phyloP scores from a whole-genome alignment of 2,113 vertebrate species.

The Rhinoderma darwinii region DNA sequence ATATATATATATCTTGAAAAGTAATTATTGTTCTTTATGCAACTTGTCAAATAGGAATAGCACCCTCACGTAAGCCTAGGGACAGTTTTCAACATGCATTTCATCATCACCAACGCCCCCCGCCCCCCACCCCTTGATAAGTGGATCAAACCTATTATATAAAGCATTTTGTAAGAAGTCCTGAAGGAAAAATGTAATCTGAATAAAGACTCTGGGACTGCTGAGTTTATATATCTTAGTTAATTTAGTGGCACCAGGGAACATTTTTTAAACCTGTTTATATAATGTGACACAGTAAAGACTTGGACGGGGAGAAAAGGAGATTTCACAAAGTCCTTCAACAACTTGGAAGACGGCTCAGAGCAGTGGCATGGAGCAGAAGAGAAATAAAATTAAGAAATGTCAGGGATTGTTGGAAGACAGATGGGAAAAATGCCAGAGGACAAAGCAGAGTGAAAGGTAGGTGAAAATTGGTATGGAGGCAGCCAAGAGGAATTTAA shows the following conservation, averaged over 20 bases:
- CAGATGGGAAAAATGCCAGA: constrained; percentile 51
- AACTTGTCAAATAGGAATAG: not conserved
- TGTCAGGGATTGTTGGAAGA: constrained; percentile 51
- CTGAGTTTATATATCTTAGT: not conserved
- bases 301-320: not conserved
- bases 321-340: constrained; percentile 35
- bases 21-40: not conserved
- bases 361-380: constrained; percentile 5
- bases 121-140: not conserved
- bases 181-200: not conserved
- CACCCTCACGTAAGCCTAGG: not conserved
- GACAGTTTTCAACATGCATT: not conserved
- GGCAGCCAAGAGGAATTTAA: constrained; percentile 54
- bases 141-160: not conserved
- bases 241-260: not conserved
- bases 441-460: constrained; percentile 49
- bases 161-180: not conserved
- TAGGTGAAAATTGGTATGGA: constrained; percentile 43
- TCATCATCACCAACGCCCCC: no score
- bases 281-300: not conserved
- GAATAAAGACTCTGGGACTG: not conserved
- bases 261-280: constrained; percentile 3
- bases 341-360: constrained; percentile 26
- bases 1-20: not conserved
- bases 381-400: constrained; percentile 53